phyloP scores from a whole-genome alignment of 2,797 vertebrate species.

The Helostoma temminkii region DNA sequence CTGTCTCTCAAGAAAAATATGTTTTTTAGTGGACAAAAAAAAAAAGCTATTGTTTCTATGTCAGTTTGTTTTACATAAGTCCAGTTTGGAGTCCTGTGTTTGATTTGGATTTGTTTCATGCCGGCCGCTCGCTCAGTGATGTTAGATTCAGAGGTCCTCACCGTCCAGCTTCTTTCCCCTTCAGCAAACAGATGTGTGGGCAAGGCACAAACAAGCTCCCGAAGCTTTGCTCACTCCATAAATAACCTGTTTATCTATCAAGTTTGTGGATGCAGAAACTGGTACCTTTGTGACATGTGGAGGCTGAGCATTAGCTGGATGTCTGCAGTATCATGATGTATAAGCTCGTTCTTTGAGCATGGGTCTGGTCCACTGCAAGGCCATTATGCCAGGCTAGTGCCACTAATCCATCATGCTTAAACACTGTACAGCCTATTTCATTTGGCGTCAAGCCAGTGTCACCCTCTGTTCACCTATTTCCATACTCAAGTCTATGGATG shows the following conservation, averaged over 20 bases:
- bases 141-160: conserved; percentile 63
- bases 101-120: conserved; percentile 63
- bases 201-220: conserved; percentile 69
- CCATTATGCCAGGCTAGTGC: conserved; percentile 74
- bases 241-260: conserved; percentile 83
- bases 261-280: conserved; percentile 67
- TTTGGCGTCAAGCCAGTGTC: conserved; percentile 64
- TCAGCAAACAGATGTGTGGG: conserved; percentile 78
- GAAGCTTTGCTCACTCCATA: conserved; percentile 68
- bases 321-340: conserved; percentile 78
- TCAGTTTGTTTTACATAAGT: conserved; percentile 66
- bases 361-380: conserved; percentile 70
- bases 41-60: conserved; percentile 40
- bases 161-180: conserved; percentile 61
- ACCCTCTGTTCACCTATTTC: conserved; percentile 62
- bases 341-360: conserved; percentile 74
- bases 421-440: conserved; percentile 69
- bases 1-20: conserved; percentile 39
- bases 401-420: conserved; percentile 79
- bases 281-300: conserved; percentile 59
- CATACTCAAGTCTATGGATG: conserved; percentile 67
- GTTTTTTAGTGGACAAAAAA: conserved; percentile 30
- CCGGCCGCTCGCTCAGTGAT: conserved; percentile 53
- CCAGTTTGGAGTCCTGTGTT: conserved; percentile 43
- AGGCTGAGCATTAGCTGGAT: conserved; percentile 56